Base-by-base conservation (phyloP, 2,113 vertebrate genomes). In the Cheirogaleus medius region DNA sequence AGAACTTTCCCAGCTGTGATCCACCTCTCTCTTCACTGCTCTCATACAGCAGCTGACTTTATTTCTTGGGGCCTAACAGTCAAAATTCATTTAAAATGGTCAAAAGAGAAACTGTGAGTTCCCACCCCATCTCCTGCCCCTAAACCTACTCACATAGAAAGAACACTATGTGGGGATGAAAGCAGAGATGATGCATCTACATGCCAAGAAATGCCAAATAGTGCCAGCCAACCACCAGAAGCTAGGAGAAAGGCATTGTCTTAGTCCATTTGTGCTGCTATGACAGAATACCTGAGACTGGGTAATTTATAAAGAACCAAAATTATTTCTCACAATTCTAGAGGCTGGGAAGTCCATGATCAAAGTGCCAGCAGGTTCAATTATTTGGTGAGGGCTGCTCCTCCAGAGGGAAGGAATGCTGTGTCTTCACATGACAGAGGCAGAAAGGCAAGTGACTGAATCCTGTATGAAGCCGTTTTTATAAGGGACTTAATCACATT, bases 261-360 rank as follows among this genome's bases (percentile, higher is more conserved):
- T 32, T 32, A 5, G 0, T 54, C 2, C 9, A 5, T 8, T 20
- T 63, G 15, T 1, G 13, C 17, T 1, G 13, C 21, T 39, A 5
- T 64, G 20, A 14, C 23, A 9, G 37, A 25, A 42, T 54, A 34
- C 17, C 34, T 12, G 10, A 14, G 17, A 23, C 4, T 47, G 27
- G 2, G 5, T 21, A 56, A 25, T 37, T 12, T n/a, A 37, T 47
- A 47, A 56, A 14, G 4, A 80, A 54, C 1, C 20, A 2, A 64
- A 93, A 71, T 73, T 47, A 27, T 64, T 63, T 71, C 17, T 47
- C 32, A 54, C 32, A 23, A 11, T 21, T 84, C 42, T 42, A 34
- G 39, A 89, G 20, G 25, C 34, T 77, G 42, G 6, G 11, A 8
- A 63, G 8, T 71, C 54, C 23, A 63, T 54, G 29, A 42, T 78